Evolutionary conservation across 2,888 invertebrate genomes (phyloP).

Genomic region (Oxyteleia sp.): DNA sequence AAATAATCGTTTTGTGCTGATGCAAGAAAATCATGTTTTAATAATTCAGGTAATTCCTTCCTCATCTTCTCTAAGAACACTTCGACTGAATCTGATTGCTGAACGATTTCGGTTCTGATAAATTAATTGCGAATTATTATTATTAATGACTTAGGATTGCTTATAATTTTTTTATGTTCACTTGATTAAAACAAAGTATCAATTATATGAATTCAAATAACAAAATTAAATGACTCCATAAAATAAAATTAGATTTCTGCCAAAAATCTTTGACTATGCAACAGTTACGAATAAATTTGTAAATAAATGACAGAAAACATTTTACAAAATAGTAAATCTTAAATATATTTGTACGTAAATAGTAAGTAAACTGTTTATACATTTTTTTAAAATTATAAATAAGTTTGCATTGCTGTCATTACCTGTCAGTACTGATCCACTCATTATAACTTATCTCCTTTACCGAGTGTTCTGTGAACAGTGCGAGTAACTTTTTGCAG

Average conservation of each 20-base stretch:
- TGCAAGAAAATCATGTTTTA: conserved; percentile 1
- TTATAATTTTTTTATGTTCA: no score
- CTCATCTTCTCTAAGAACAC: conserved; percentile 6
- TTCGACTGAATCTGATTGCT: neutral
- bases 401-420: neutral
- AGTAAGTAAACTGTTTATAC: neutral
- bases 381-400: conserved; percentile 3
- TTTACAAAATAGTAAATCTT: neutral
- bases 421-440: conserved; percentile 19
- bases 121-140: neutral
- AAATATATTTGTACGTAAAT: neutral
- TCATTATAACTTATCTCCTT: conserved; percentile 10
- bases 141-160: no score
- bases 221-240: no score
- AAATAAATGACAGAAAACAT: no score
- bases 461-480: conserved; percentile 2
- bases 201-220: no score
- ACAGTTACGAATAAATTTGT: no score
- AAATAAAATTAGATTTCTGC: no score
- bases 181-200: no score
- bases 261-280: no score
- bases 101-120: conserved; percentile 10
- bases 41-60: conserved; percentile 13
- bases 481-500: conserved; percentile 8
- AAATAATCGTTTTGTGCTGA: neutral